Conservation (phyloP, 2,113 vertebrate species). For the Rostratula benghalensis region DNA sequence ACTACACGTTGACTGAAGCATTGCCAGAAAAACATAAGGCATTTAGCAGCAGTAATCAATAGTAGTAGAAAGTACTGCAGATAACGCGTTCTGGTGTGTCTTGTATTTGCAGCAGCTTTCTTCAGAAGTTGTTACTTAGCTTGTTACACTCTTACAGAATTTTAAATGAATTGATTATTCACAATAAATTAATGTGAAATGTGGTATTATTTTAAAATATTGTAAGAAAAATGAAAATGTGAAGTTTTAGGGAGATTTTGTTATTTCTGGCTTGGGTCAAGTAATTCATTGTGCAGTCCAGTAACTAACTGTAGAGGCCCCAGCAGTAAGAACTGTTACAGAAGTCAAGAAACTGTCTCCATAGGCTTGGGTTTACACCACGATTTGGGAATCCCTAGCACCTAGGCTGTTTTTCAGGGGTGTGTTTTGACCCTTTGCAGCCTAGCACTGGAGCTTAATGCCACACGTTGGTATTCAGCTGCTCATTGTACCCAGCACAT, state of each 20-base stretch:
- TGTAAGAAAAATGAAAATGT: neutral
- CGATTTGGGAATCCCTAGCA: neutral
- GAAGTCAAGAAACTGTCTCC: neutral
- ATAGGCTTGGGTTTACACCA: rapidly evolving
- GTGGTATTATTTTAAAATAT: neutral
- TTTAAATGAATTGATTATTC: too few species aligned
- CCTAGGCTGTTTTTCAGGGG: neutral
- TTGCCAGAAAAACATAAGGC: neutral
- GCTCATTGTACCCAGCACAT: neutral
- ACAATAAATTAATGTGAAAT: neutral
- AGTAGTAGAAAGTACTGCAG: rapidly evolving
- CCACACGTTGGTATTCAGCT: neutral
- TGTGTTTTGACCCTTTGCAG: neutral
- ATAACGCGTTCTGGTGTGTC: neutral
- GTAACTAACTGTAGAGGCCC: neutral
- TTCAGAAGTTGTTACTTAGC: neutral
- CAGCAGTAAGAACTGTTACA: neutral
- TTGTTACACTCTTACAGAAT: neutral
- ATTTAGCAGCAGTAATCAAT: neutral
- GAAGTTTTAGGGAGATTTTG: neutral
- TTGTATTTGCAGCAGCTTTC: neutral
- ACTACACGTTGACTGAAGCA: neutral
- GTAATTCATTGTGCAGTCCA: neutral
- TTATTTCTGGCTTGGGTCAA: neutral
- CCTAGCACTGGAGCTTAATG: neutral